These are phyloP conservation scores for Lutraria rhynchaena DNA, from an alignment of 1,140 invertebrate species.

Conservation along the genomic window DNA sequence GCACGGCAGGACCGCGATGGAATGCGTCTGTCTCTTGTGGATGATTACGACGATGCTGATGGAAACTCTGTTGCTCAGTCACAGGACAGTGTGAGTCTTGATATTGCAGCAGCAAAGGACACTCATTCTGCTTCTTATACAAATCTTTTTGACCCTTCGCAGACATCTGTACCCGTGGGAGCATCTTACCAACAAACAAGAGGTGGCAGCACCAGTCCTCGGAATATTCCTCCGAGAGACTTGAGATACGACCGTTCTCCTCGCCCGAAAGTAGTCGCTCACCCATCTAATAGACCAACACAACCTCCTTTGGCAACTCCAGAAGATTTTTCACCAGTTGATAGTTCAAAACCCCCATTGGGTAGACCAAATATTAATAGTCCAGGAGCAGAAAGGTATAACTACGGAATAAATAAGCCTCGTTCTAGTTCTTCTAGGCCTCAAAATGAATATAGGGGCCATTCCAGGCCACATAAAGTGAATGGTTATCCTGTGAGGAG, in stretches of 20 bases:
- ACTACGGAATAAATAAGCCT: constrained; percentile 23
- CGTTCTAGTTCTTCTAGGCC: constrained; percentile 16
- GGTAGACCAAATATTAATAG: constrained; percentile 65
- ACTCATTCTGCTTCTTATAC: constrained; percentile 92
- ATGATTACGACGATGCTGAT: constrained; percentile 63
- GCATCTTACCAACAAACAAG: constrained; percentile 61
- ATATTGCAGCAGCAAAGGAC: constrained; percentile 92
- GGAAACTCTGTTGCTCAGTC: constrained; percentile 44
- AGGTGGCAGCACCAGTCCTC: constrained; percentile 15
- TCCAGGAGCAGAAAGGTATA: constrained; percentile 65
- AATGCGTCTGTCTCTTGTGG: constrained; percentile 64
- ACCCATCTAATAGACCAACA: constrained; percentile 11
- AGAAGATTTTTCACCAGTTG: constrained; percentile 69
- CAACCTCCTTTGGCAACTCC: constrained; percentile 72
- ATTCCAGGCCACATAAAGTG: constrained; percentile 32
- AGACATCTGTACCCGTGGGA: constrained; percentile 61
- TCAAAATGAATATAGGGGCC: constrained; percentile 19
- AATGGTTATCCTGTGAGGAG: constrained; percentile 52
- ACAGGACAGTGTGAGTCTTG: constrained; percentile 85
- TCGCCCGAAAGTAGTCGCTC: constrained; percentile 3
- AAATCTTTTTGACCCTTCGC: constrained; percentile 90
- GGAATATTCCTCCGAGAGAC: constrained; percentile 2
- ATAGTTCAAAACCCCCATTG: constrained; percentile 45
- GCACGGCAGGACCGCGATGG: constrained; percentile 59
- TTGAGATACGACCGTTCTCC: constrained; percentile 40